Conservation (phyloP, 2,113 vertebrate genomes). For the Oostethus manadensis region DNA sequence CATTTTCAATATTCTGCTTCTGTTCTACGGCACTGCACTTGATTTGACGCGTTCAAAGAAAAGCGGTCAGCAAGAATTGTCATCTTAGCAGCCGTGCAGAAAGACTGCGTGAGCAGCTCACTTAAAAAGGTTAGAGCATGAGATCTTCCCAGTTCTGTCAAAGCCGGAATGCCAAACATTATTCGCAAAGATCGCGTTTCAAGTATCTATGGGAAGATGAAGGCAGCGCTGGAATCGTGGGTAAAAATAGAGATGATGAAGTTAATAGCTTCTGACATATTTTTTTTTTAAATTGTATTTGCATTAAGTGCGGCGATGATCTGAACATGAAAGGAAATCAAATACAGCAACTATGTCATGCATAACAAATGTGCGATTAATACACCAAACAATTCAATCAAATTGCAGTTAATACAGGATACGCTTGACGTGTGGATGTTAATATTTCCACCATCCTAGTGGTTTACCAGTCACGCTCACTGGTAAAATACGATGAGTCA, state of each 20-base stretch:
- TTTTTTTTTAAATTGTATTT: slow-evolving; percentile 47
- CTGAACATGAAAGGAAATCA: slow-evolving; percentile 4
- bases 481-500: not conserved
- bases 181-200: slow-evolving; percentile 31
- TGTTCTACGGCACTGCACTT: slow-evolving; percentile 16
- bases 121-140: slow-evolving; percentile 41
- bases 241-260: slow-evolving; percentile 49
- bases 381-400: too few species aligned
- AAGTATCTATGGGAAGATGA: slow-evolving; percentile 21
- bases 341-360: not conserved
- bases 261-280: slow-evolving; percentile 47
- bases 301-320: slow-evolving; percentile 30
- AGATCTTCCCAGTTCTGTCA: slow-evolving; percentile 50
- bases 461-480: not conserved
- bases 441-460: not conserved
- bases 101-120: slow-evolving; percentile 9
- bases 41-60: slow-evolving; percentile 31
- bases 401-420: too few species aligned
- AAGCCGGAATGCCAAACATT: slow-evolving; percentile 36
- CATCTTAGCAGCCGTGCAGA: slow-evolving; percentile 34
- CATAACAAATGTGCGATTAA: not conserved
- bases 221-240: slow-evolving; percentile 18
- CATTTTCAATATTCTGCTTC: not conserved
- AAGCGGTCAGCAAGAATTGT: slow-evolving; percentile 23
- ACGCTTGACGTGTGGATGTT: not conserved